Base-by-base conservation (phyloP, 2,888 invertebrate genomes). In the Perithous albicinctus region DNA sequence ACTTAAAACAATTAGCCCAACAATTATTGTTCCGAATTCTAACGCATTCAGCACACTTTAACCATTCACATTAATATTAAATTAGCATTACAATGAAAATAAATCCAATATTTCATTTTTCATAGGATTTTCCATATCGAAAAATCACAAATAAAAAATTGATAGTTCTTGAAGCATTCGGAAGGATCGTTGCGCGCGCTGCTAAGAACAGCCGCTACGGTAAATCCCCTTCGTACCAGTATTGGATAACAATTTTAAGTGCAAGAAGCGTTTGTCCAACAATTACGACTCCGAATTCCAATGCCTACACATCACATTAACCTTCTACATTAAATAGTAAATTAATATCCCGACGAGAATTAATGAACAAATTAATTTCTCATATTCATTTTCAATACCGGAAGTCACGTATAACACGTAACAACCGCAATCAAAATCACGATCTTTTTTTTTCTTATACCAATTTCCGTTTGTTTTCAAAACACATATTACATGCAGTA, bases 381-480 rank as follows among this genome's bases (percentile, higher is more conserved):
- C 56, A n/a, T 15, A 15, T 15, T n/a, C 1, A n/a, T 7, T 56
- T 32, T 20, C 63, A 12, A 20, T n/a, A 78, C 70, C 78, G 78
- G 72, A 78, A 72, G 72, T 63, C 32, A 54, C 35, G 32, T 1
- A n/a, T 20, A 23, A 6, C n/a, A 10, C 26, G 12, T 26, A 54
- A 78, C 64, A 29, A 66, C 78, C 29, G n/a, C 26, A 32, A 69
- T 79, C 79, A 74, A 79, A 67, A 51, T 61, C 66, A 38, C 73
- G 10, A 67, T 61, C 59, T 59, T 48, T 43, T 35, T 64, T 29
- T 61, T 43, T 59, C 66, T 43, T 10, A 8, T 41, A 12, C 38
- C 41, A 63, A 79, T 63, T 61, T 79, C 74, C 74, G 78, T 74
- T 63, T 61, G 48, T 73, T 67, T 79, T 79, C 67, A 74, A 79